These are phyloP conservation scores for Catostylus mosaicus DNA, from an alignment of 30 jellyfish, hydroid and myxozoan genomes.

Conservation along the genomic window DNA sequence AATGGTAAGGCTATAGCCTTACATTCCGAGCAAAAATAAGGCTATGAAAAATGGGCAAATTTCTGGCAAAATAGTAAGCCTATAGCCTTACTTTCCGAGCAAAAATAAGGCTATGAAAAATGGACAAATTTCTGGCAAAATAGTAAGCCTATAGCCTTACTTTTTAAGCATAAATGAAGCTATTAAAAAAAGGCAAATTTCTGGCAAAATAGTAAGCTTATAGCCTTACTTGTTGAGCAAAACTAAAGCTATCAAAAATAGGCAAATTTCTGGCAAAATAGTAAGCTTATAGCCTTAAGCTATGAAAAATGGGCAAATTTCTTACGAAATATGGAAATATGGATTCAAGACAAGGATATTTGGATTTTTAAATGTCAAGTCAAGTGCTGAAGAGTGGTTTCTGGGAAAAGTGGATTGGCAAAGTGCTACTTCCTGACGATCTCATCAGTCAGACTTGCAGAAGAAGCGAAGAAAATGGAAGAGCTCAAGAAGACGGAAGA, in stretches of 20 bases:
- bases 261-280: background rate
- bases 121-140: no score
- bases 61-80: no score
- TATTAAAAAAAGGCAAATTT: background rate
- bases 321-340: no score
- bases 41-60: no score
- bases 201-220: background rate
- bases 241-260: background rate
- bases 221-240: background rate
- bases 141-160: background rate
- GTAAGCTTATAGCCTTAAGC: background rate
- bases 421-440: slow-evolving; percentile 37
- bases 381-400: slow-evolving; percentile 50
- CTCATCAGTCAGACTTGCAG: slow-evolving; percentile 41
- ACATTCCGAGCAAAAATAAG: background rate
- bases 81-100: no score
- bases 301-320: background rate
- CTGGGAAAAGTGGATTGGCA: slow-evolving; percentile 32
- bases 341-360: slow-evolving; percentile 41
- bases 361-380: slow-evolving; percentile 28
- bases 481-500: slow-evolving; percentile 37
- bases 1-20: background rate
- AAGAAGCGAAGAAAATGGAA: slow-evolving; percentile 18
- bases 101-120: no score
- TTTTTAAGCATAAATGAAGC: background rate